Evolutionary conservation across 2,797 vertebrate genomes (phyloP).

Genomic region (Syndactyla subalaris): DNA sequence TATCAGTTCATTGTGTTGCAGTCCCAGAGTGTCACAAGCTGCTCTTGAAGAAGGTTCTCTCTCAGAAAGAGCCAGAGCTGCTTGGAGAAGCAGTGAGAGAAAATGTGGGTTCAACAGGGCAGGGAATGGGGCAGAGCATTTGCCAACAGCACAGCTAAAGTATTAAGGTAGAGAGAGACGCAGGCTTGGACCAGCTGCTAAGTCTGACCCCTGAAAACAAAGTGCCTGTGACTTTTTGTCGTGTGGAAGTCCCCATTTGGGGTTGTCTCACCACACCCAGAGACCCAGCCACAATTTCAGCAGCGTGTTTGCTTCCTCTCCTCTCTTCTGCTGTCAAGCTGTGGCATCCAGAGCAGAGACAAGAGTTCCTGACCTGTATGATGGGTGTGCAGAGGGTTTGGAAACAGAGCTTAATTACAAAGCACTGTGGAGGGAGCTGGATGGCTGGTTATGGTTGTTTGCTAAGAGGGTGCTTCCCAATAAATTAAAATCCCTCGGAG

Average conservation of each 20-base stretch:
- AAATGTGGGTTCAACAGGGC: neutral
- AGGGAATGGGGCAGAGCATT: neutral
- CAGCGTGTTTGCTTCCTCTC: neutral
- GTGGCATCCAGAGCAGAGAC: neutral
- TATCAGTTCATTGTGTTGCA: neutral
- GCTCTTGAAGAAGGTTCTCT: neutral
- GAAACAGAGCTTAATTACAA: neutral
- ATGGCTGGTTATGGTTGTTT: neutral
- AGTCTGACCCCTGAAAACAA: neutral
- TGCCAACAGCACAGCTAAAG: accelerated
- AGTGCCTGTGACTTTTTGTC: neutral
- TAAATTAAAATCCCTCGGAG: neutral
- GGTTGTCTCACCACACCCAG: neutral
- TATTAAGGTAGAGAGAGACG: neutral
- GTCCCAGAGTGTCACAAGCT: slow-evolving; percentile 9
- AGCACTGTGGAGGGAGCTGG: neutral
- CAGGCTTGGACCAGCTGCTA: neutral
- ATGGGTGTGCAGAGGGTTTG: neutral
- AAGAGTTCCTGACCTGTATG: neutral
- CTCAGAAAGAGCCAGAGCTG: neutral
- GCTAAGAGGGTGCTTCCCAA: neutral
- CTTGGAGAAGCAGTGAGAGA: neutral
- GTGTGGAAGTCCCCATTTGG: neutral
- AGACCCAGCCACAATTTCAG: neutral
- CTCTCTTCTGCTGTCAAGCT: neutral